phyloP scores from a whole-genome alignment of 92 coral and sea anemone species.

The Paramuricea clavata region DNA sequence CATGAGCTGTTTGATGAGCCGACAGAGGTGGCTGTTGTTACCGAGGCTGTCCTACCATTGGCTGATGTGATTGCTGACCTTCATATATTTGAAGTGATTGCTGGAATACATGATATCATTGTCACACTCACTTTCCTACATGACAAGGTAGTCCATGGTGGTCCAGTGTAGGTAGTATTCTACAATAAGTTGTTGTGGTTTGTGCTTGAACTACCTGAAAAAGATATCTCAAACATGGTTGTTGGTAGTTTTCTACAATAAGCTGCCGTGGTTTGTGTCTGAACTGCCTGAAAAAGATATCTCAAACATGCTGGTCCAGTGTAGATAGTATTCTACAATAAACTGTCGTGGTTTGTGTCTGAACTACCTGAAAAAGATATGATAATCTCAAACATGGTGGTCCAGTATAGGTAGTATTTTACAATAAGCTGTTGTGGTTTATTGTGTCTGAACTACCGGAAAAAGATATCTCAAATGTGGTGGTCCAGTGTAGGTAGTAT shows the following conservation, averaged over 20 bases:
- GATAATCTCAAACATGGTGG: too few relatives aligned
- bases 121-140: constrained; percentile 88
- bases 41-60: constrained; percentile 90
- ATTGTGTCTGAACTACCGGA: too few relatives aligned
- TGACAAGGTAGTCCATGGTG: constrained; percentile 77
- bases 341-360: too few relatives aligned
- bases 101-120: constrained; percentile 86
- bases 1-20: constrained; percentile 79
- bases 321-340: too few relatives aligned
- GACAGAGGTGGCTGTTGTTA: constrained; percentile 84
- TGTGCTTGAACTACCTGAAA: constrained; percentile 1
- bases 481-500: too few relatives aligned
- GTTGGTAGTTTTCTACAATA: not conserved
- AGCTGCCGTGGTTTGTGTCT: too few relatives aligned
- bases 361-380: too few relatives aligned
- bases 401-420: too few relatives aligned
- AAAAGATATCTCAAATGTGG: too few relatives aligned
- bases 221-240: not conserved
- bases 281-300: too few relatives aligned
- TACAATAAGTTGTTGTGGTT: not conserved
- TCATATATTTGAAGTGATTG: constrained; percentile 80
- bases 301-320: too few relatives aligned
- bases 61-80: constrained; percentile 73
- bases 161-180: not conserved
- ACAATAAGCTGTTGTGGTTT: too few relatives aligned